Evolutionary conservation across 1,140 invertebrate species (phyloP), one percentile per base, ranked within the genome.

Genomic region (Diorhabda sublineata): DNA sequence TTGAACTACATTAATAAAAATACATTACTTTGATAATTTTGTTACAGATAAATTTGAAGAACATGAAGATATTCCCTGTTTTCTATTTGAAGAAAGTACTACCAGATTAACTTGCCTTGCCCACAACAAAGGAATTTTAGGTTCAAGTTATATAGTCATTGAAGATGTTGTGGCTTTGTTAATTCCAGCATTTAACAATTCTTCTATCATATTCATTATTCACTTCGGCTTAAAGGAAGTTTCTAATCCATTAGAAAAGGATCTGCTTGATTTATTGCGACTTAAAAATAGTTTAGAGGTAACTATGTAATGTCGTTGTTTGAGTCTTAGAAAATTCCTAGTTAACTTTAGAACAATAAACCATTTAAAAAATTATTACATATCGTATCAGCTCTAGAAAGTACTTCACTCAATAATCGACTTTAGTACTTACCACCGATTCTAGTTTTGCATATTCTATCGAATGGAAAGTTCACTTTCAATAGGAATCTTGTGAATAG

Each of bases 31-130:
- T 3, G 7, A 42, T n/a, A 65, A 45, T 47, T 26, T n/a, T 61
- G 26, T 57, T 61, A 5, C 44, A 64, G 75, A 80, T 47, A 77
- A 80, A 2, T 86, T 86, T 69, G 78, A 81, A 62, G 73, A 80
- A 43, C 81, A 83, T 42, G 73, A 83, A 64, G 82, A 83, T 45
- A 72, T 83, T 5, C 76, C 79, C 3, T 85, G 84, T 70, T 61
- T 70, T 7, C 67, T 79, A 59, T 80, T 76, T 61, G 73, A 72
- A 3, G 78, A 81, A 52, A 60, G 66, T 11, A 56, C 69, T 8
- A 70, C 74, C 61, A 80, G 82, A 0, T 75, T 81, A 4, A 69
- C 70, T 63, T 85, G 84, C 71, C 69, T 85, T 65, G 61, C 82
- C 7, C 41, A 60, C 2, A 58, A 59, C 3, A 59, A 67, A 0